phyloP scores from a whole-genome alignment of 2,888 invertebrate species.

The Cheilosia scutellata region DNA sequence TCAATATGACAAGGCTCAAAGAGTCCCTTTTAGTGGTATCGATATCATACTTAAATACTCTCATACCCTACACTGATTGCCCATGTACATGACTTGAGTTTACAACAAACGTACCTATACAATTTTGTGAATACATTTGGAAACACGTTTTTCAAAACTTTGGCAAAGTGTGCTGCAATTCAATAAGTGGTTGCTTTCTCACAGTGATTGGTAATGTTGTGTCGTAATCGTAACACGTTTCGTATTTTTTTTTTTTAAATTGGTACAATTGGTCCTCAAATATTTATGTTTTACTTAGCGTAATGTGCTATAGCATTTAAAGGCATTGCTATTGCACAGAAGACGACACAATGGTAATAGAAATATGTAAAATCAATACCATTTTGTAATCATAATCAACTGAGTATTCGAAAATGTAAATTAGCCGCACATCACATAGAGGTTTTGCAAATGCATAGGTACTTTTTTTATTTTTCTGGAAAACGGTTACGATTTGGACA shows the following conservation, averaged over 20 bases:
- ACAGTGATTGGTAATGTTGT: neutral
- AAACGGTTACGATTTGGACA: too few species aligned
- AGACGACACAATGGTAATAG: too few species aligned
- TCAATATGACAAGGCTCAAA: neutral
- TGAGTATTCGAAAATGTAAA: too few species aligned
- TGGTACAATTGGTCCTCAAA: neutral
- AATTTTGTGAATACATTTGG: too few species aligned
- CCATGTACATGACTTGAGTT: neutral
- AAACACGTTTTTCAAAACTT: neutral
- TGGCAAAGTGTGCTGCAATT: neutral
- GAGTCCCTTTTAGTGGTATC: neutral
- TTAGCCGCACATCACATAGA: too few species aligned
- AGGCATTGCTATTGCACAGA: too few species aligned
- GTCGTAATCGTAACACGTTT: neutral
- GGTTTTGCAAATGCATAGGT: too few species aligned
- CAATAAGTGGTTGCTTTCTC: neutral
- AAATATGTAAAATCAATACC: too few species aligned
- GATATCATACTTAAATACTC: neutral
- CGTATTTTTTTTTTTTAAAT: constrained; percentile 4
- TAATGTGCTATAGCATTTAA: neutral
- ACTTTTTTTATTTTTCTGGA: too few species aligned
- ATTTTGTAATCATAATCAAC: too few species aligned
- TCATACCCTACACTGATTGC: neutral
- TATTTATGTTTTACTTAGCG: neutral
- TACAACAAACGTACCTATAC: neutral